Evolutionary conservation across 1,140 invertebrate genomes (phyloP), one percentile per base, ranked within the genome.

Genomic region (Vanessa tameamea): DNA sequence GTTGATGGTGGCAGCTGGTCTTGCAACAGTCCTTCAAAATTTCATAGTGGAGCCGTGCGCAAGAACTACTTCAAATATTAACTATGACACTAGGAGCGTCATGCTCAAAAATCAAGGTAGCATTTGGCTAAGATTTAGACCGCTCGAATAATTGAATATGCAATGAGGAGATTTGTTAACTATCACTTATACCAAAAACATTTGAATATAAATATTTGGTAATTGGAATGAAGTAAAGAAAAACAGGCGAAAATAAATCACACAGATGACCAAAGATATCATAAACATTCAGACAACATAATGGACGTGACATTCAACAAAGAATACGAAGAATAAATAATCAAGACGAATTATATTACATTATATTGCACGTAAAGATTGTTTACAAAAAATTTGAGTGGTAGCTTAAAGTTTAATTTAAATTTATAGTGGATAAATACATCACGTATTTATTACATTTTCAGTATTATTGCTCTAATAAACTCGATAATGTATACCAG

Each of bases 81-180:
- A 88, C 6, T 92, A 92, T 69, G 89, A 92, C 67, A 80, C 91
- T 1, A 73, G 91, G 48, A 92, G 91, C 63, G 87, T 92, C 2
- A 90, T 92, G 88, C 80, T 92, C 12, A 92, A 92, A 75, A 92
- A 91, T 77, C 90, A 89, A 75, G 91, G 88, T 16, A 84, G 89
- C 48, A 91, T 92, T 73, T 91, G 86, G 84, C 79, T 92, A n/a
- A 81, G 76, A 69, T 90, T 91, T 78, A 86, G 65, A 53, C 63
- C 50, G 16, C 37, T 66, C 20, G 47, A 74, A 37, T 61, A 14
- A 43, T 43, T 43, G 26, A 31, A 43, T 63, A 61, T 59, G 11
- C 12, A 20, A 20, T 12, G 7, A 53, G 51, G 4, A 16, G 20
- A 9, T 53, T 6, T 43, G 37, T 43, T 43, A 20, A n/a, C 4